Base-by-base conservation (phyloP, 2,888 invertebrate species). In the Ditula angustiorana region DNA sequence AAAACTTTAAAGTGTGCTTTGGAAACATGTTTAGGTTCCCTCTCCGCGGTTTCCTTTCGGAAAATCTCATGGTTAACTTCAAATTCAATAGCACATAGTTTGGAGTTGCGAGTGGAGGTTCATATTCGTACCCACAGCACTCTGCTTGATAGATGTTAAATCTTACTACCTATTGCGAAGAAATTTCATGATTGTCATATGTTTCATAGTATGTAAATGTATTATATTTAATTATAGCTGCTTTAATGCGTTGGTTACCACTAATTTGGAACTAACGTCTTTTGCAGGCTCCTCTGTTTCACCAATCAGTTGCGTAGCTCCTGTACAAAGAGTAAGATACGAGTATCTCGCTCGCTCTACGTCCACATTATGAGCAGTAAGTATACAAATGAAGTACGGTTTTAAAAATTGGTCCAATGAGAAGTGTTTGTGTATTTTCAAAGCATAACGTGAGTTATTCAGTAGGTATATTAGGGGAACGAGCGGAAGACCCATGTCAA, bases 221-320 rank as follows among this genome's bases (percentile, higher is more conserved):
- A n/a, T n/a, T n/a, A n/a, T n/a, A n/a, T n/a, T n/a, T n/a, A 19
- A 41, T 19, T 2, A 19, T 37, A 19, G 41, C 41, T 35, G 26
- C 11, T 28, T 50, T 35, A 53, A 35, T 13, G 53, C 21, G 44
- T 26, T 46, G 21, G 23, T 28, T 46, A 56, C 53, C 55, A 60
- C 23, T 26, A 10, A 46, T n/a, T 19, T 26, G 28, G 62, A 2
- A 57, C 64, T 78, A 59, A 77, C 72, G 58, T 62, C 46, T 71
- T 73, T 74, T 3, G 68, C 79, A 78, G 78, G 65, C 67, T 53
- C 11, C 62, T 65, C 68, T 76, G 72, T 55, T 37, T 58, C 70
- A 66, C 59, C 69, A 50, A 69, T 76, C 69, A 67, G 11, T 19
- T 28, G 24, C 5, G 5, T 44, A 46, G 19, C 5, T 44, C 8